These are phyloP conservation scores for Actinostola sp. DNA, from an alignment of 92 coral and sea anemone species.

Conservation along the genomic window DNA sequence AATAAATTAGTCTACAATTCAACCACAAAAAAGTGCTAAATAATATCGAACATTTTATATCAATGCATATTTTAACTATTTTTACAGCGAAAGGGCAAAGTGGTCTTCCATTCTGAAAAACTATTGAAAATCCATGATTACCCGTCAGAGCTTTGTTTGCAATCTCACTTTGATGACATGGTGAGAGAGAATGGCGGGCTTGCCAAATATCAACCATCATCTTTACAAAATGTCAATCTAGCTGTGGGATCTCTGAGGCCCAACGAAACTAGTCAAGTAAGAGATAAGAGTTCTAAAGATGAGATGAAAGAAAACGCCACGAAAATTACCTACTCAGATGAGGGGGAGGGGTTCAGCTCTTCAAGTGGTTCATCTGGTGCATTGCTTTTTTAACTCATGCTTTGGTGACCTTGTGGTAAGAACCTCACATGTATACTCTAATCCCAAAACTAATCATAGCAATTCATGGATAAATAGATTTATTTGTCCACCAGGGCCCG, in stretches of 20 bases:
- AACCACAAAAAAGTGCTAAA: too few relatives aligned
- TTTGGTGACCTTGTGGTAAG: too few relatives aligned
- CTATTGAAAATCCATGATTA: conserved; percentile 73
- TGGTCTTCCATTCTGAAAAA: conserved; percentile 15
- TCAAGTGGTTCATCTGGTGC: conserved; percentile 86
- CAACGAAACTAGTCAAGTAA: not conserved
- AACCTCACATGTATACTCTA: too few relatives aligned
- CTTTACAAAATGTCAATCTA: conserved; percentile 50
- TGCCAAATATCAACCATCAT: conserved; percentile 64
- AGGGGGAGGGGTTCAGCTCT: conserved; percentile 79
- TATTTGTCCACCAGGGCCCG: too few relatives aligned
- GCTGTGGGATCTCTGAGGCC: conserved; percentile 24
- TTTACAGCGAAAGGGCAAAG: conserved; percentile 41
- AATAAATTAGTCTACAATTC: too few relatives aligned
- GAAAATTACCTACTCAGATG: conserved; percentile 79
- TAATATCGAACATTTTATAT: too few relatives aligned
- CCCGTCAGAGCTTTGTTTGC: conserved; percentile 66
- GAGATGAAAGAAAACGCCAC: conserved; percentile 23
- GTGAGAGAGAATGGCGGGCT: conserved; percentile 39
- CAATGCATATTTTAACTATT: not conserved
- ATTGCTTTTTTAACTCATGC: conserved; percentile 80
- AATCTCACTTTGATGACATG: conserved; percentile 55
- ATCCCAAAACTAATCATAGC: too few relatives aligned
- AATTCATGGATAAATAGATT: too few relatives aligned
- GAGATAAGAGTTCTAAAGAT: not conserved